Evolutionary conservation across 2,797 vertebrate species (phyloP), one percentile per base, ranked within the genome.

Genomic region (Linurgus olivaceus): DNA sequence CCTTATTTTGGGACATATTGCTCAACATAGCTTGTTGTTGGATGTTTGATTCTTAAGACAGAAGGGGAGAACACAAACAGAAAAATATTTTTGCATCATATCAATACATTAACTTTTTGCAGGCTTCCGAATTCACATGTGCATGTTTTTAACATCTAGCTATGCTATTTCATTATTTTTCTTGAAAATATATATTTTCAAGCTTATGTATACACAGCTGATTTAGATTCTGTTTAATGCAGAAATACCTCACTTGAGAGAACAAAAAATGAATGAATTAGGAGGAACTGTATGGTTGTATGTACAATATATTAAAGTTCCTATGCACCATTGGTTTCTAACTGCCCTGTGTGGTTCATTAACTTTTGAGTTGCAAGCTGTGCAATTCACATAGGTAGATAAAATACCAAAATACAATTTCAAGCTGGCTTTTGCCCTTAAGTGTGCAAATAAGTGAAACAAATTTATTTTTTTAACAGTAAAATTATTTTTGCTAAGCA

Each of bases 361-460:
- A 94, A 94, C 37, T 20, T 88, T 87, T 55, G 81, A 83, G 47
- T 59, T 83, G n/a, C 51, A 77, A 58, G 38, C 26, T 84, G 23
- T 58, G n/a, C 9, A 84, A 88, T 88, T 92, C 68, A 77, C 35
- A 65, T 24, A 86, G 45, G 38, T 61, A 83, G 61, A 73, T 72
- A 74, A 86, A 88, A 89, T 67, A 73, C 15, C 16, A 66, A 94
- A 91, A 85, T 70, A 87, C 13, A 78, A 77, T 87, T 94, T 90
- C 51, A 84, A 93, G 17, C 9, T 74, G 45, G 2, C 20, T 90
- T 96, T 95, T 81, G 10, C 35, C 59, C 47, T 72, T 63, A 83
- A n/a, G 28, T 51, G 23, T 28, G 23, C 19, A 78, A 94, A 84
- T 85, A 94, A 76, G 33, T 70, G n/a, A 16, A 74, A 79, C 4